phyloP scores from a whole-genome alignment of 2,797 vertebrate species.

The Leucoraja ocellata region DNA sequence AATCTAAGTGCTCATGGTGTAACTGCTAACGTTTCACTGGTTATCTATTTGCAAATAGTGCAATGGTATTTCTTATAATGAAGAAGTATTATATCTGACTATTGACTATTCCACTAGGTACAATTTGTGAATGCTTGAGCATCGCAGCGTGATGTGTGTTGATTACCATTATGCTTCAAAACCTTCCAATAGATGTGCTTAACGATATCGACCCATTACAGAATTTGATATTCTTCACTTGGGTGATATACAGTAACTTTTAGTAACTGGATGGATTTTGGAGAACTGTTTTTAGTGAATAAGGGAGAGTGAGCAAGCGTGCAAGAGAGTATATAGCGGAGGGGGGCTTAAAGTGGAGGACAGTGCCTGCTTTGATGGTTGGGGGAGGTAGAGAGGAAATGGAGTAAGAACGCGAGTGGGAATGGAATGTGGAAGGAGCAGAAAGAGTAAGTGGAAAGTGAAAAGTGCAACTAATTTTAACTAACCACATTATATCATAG shows the following conservation, averaged over 20 bases:
- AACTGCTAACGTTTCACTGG: not conserved
- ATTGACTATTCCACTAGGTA: too few relatives aligned
- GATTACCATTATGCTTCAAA: not conserved
- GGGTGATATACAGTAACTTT: not conserved
- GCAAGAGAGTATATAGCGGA: too few relatives aligned
- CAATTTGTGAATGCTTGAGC: too few relatives aligned
- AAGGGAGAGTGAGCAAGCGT: not conserved
- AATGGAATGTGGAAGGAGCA: too few relatives aligned
- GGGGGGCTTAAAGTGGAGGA: too few relatives aligned
- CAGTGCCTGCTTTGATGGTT: too few relatives aligned
- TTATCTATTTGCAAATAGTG: not conserved
- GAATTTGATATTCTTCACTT: not conserved
- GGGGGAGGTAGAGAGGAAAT: too few relatives aligned
- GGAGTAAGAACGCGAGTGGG: too few relatives aligned
- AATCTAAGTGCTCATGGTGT: not conserved
- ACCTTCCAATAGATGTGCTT: not conserved
- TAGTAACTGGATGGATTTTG: not conserved
- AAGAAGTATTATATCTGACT: not conserved
- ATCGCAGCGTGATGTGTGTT: too few relatives aligned
- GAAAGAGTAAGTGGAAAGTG: too few relatives aligned
- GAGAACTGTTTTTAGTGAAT: not conserved
- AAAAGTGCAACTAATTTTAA: too few relatives aligned
- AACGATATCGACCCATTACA: not conserved
- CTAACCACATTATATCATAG: not conserved
- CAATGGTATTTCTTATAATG: not conserved